A percentile compares a stretch with the other conserved stretches of the same genome.
These are phyloP conservation scores for Crambe crambe DNA, from an alignment of 37 sponge, comb jelly and placozoan genomes.

Conservation along the genomic window DNA sequence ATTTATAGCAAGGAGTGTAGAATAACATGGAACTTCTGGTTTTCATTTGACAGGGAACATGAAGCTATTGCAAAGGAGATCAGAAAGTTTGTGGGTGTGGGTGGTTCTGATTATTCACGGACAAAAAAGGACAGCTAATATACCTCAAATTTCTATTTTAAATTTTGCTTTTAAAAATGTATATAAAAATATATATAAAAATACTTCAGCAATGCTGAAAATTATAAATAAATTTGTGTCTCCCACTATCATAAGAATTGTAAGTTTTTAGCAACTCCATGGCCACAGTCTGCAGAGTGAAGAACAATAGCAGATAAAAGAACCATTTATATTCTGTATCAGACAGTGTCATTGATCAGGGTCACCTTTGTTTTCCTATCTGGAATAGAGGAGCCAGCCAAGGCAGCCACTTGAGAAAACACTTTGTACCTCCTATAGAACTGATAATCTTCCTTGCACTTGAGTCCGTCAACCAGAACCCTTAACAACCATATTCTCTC, in stretches of 20 bases:
- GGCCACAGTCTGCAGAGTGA: too few relatives aligned
- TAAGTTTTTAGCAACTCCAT: too few relatives aligned
- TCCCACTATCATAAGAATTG: too few relatives aligned
- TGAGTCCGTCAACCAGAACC: conserved; percentile 59
- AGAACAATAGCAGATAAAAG: too few relatives aligned
- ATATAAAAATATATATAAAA: too few relatives aligned
- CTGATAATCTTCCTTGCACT: conserved; percentile 56
- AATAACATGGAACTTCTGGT: too few relatives aligned
- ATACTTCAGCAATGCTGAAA: too few relatives aligned
- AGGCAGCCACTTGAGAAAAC: conserved; percentile 42
- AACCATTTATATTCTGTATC: too few relatives aligned
- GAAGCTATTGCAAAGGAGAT: conserved; percentile 42
- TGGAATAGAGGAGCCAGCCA: conserved; percentile 1
- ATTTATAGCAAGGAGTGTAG: too few relatives aligned
- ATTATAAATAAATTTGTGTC: too few relatives aligned
- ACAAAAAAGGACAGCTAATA: conserved; percentile 13
- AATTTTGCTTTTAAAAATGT: too few relatives aligned
- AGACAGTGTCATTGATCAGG: too few relatives aligned
- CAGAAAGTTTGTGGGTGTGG: conserved; percentile 11
- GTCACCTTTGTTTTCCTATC: conserved; percentile 25
- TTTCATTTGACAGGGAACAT: conserved; percentile 31
- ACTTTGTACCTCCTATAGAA: conserved; percentile 50
- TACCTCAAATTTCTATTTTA: neutral
- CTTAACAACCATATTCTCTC: conserved; percentile 75
- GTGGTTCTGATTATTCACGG: neutral